Evolutionary conservation across 2,888 invertebrate species (phyloP), one percentile per base, ranked within the genome.

Genomic region (Heliothis peltigera): DNA sequence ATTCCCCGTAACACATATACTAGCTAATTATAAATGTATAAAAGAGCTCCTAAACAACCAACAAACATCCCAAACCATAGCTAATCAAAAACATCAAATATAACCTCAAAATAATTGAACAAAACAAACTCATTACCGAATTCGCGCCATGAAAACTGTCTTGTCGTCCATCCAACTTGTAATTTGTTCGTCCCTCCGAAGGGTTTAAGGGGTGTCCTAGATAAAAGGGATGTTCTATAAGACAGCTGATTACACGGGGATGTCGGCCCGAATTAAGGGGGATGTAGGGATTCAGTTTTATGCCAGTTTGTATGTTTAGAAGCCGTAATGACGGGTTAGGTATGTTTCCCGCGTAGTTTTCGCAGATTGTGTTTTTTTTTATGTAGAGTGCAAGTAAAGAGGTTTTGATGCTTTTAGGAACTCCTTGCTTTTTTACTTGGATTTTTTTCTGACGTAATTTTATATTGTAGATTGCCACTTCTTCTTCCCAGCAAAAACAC

Each of bases 201-300:
- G 77, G 82, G 79, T 86, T 90, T 91, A 90, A 88, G 85, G 86
- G 88, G 84, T 84, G 81, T 84, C 85, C 86, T 84, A 91, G 93
- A 92, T 92, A 92, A 92, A 91, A 90, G 89, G 87, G 83, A 84
- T 88, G 86, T 86, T 87, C 83, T 84, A 87, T 89, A 88, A 88
- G 86, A 83, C 80, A 74, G 77, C 86, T 91, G 93, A 93, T 93
- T 93, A 92, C 89, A 89, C 85, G 91, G 84, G 84, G 89, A 89
- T 90, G 90, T 88, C 84, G 88, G 85, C 70, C 76, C 84, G 86
- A 84, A 87, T 88, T 90, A 88, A 84, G 76, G 81, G 83, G 79
- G 78, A 59, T 64, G 75, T 78, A 69, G 62, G 82, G 80, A 55
- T 79, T 79, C 77, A 64, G 81, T 71, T 79, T 79, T 81, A 81